phyloP scores from a whole-genome alignment of 37 sponge, comb jelly and placozoan genomes.

The Amphimedon queenslandica region DNA sequence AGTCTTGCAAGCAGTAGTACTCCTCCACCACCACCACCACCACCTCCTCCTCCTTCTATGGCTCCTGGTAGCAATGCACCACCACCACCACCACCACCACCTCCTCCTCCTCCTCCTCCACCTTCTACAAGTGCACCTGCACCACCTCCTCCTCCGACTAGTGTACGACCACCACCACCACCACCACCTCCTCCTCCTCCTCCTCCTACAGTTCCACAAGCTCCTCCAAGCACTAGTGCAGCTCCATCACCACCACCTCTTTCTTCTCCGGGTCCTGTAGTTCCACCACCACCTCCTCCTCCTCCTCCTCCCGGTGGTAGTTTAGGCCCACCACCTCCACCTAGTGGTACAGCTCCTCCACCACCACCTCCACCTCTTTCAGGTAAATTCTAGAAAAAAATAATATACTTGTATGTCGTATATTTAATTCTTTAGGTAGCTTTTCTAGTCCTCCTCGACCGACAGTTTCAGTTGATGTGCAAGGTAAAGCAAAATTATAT shows the following conservation, averaged over 20 bases:
- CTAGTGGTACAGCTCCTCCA: too few relatives aligned
- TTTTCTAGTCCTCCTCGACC: too few relatives aligned
- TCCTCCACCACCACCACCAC: background rate
- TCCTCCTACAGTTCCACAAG: background rate
- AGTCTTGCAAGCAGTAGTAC: background rate
- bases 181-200: background rate
- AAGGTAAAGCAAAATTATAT: too few relatives aligned
- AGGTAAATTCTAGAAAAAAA: too few relatives aligned
- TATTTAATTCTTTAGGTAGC: too few relatives aligned
- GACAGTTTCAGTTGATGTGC: too few relatives aligned
- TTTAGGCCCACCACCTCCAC: too few relatives aligned
- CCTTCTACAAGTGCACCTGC: background rate
- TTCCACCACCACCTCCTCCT: background rate
- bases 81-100: slow-evolving; percentile 4
- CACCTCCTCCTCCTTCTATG: slow-evolving; percentile 6
- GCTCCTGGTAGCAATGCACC: background rate
- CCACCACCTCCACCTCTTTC: too few relatives aligned
- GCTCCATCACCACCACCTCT: background rate
- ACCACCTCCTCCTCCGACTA: slow-evolving; percentile 8
- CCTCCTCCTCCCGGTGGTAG: too few relatives aligned
- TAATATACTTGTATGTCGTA: too few relatives aligned
- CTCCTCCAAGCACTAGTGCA: background rate
- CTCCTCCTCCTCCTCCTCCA: slow-evolving; percentile 9
- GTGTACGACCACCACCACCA: background rate
- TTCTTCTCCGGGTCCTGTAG: background rate